Percentiles rank a stretch among this genome's conserved stretches.
These are phyloP conservation scores for Stegostoma tigrinum DNA, from an alignment of 2,113 vertebrate species.

Conservation along the genomic window DNA sequence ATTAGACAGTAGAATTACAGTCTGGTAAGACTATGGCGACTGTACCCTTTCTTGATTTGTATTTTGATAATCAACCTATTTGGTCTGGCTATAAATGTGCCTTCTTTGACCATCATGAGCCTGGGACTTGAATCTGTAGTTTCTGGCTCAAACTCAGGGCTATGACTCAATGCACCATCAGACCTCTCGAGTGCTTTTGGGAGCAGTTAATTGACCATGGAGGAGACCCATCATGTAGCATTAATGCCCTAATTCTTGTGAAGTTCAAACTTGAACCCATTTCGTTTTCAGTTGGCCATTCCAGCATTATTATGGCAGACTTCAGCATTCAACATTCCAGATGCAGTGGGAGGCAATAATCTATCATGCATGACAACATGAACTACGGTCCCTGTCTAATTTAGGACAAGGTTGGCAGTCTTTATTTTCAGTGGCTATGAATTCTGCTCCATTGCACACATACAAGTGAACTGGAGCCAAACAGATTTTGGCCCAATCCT, in stretches of 20 bases:
- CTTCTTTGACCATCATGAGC: not conserved
- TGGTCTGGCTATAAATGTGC: not conserved
- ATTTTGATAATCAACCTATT: not conserved
- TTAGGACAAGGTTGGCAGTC: not conserved
- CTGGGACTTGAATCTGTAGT: not conserved
- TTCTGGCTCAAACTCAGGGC: not conserved
- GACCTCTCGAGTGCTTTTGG: not conserved
- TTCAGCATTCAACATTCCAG: not conserved
- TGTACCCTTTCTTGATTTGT: not conserved
- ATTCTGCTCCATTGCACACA: not conserved
- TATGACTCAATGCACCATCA: not conserved
- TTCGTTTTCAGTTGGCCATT: not conserved
- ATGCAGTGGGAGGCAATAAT: not conserved
- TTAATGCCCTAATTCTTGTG: not conserved
- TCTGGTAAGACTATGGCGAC: too few species aligned
- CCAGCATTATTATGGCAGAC: not conserved
- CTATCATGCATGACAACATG: not conserved
- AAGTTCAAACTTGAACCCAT: not conserved
- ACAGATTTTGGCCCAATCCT: not conserved
- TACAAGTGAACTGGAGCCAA: not conserved
- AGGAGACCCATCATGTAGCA: not conserved
- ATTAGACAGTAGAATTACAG: fast-evolving
- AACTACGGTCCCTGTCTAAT: not conserved
- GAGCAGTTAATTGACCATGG: not conserved
- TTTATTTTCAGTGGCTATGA: not conserved